These are phyloP conservation scores for Hirtodrosophila alboralis DNA, from an alignment of 2,888 invertebrate species.

Conservation along the genomic window DNA sequence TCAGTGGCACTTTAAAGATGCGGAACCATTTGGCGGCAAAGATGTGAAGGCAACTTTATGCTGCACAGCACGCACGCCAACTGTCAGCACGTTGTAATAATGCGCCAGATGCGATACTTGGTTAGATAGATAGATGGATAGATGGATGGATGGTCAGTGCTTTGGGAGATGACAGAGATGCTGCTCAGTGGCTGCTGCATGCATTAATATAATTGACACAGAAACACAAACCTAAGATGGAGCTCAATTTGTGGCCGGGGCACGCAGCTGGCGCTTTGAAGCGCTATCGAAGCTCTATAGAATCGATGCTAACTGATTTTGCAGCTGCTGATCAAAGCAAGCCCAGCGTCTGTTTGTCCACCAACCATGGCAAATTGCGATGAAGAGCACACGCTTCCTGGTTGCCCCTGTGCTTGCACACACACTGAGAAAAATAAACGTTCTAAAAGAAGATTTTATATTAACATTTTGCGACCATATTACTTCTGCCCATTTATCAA, in stretches of 20 bases:
- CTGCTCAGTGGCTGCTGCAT: constrained; percentile 56
- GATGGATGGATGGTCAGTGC: constrained; percentile 13
- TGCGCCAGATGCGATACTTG: constrained; percentile 47
- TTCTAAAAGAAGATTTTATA: too few species aligned
- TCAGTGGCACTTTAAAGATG: constrained; percentile 33
- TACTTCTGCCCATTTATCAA: too few species aligned
- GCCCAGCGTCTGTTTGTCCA: constrained; percentile 19
- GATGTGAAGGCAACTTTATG: constrained; percentile 49
- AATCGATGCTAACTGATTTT: constrained; percentile 72
- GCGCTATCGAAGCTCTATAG: constrained; percentile 33
- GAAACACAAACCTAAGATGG: constrained; percentile 61
- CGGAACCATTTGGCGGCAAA: constrained; percentile 52
- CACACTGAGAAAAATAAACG: too few species aligned
- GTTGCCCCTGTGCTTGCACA: constrained; percentile 59
- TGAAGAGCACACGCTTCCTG: constrained; percentile 68
- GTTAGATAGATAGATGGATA: constrained; percentile 8
- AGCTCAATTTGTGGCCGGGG: constrained; percentile 64
- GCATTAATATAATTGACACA: constrained; percentile 80
- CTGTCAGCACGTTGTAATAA: constrained; percentile 57
- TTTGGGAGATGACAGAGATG: constrained; percentile 36
- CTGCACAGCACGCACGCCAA: constrained; percentile 57
- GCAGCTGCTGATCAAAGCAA: constrained; percentile 72
- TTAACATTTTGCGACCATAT: too few species aligned
- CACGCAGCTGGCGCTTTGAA: constrained; percentile 51
- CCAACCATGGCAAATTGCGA: constrained; percentile 59